Evolutionary conservation across 1,140 invertebrate genomes (phyloP).

Genomic region (Zaprionus vittiger): DNA sequence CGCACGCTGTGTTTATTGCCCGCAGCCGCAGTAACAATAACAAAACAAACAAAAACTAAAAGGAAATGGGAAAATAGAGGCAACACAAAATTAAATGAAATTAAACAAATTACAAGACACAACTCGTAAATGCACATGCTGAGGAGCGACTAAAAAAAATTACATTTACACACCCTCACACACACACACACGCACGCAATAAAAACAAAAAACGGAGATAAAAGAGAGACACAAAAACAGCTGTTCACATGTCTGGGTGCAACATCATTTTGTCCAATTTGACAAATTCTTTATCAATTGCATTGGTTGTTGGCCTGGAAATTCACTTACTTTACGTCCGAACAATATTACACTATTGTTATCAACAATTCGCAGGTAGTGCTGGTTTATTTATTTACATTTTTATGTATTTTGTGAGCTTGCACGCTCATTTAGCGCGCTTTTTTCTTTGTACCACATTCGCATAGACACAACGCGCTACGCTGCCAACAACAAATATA

Average conservation of each 20-base stretch:
- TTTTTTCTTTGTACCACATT: conserved; percentile 63
- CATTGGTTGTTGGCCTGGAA: conserved; percentile 2
- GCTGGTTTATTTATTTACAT: conserved; percentile 70
- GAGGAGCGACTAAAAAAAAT: conserved; percentile 5
- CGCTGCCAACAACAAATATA: conserved; percentile 17
- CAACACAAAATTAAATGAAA: conserved; percentile 32
- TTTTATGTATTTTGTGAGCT: conserved; percentile 36
- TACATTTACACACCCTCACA: conserved; percentile 23
- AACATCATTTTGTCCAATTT: conserved; percentile 38
- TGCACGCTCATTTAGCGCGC: conserved; percentile 57
- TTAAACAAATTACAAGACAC: conserved; percentile 40
- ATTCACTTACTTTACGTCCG: conserved; percentile 33
- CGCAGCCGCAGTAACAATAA: conserved; percentile 8
- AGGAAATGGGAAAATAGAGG: conserved; percentile 20
- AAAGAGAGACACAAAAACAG: conserved; percentile 61
- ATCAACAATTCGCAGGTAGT: conserved; percentile 28
- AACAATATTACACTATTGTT: conserved; percentile 10
- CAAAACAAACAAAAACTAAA: conserved; percentile 24
- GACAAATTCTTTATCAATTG: conserved; percentile 5
- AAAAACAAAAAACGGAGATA: conserved; percentile 33
- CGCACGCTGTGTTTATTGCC: conserved; percentile 18
- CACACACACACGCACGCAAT: conserved; percentile 21
- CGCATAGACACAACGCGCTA: conserved; percentile 23
- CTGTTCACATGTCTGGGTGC: conserved; percentile 53
- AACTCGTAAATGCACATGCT: conserved; percentile 20